Percentiles rank a stretch among this genome's conserved stretches.
Conservation (phyloP, 2,888 invertebrate genomes). For the Macaria liturata region DNA sequence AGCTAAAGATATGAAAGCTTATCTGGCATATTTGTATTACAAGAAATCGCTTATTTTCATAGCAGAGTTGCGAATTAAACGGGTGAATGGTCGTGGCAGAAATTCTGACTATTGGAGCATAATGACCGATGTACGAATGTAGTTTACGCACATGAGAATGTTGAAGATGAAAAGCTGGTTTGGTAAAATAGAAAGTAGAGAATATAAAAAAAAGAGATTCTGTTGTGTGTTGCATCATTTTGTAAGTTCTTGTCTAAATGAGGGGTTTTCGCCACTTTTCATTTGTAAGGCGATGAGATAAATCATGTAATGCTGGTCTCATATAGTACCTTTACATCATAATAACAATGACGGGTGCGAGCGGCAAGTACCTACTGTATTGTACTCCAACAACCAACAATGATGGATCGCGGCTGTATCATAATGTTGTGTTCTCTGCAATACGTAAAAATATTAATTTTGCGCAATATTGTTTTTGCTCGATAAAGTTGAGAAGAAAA, state of each 20-base stretch:
- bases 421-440: constrained; percentile 16
- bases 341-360: constrained; percentile 40
- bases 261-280: too few relatives aligned
- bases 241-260: too few relatives aligned
- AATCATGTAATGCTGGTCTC: constrained; percentile 31
- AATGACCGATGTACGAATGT: constrained; percentile 47
- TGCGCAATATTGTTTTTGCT: constrained; percentile 11
- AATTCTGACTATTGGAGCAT: constrained; percentile 61
- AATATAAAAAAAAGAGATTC: too few relatives aligned
- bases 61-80: constrained; percentile 36
- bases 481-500: constrained; percentile 3
- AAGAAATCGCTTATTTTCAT: constrained; percentile 22
- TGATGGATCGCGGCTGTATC: constrained; percentile 45
- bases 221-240: too few relatives aligned
- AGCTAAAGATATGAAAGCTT: neutral
- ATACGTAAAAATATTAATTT: constrained; percentile 16
- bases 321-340: constrained; percentile 40
- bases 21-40: constrained; percentile 6
- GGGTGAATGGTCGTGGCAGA: constrained; percentile 67
- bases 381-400: constrained; percentile 45
- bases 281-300: too few relatives aligned
- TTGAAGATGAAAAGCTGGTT: too few relatives aligned
- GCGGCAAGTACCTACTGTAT: constrained; percentile 36
- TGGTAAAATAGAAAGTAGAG: too few relatives aligned
- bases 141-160: too few relatives aligned